Base-by-base conservation (phyloP, 2,113 vertebrate genomes). In the Tragelaphus imberbis region DNA sequence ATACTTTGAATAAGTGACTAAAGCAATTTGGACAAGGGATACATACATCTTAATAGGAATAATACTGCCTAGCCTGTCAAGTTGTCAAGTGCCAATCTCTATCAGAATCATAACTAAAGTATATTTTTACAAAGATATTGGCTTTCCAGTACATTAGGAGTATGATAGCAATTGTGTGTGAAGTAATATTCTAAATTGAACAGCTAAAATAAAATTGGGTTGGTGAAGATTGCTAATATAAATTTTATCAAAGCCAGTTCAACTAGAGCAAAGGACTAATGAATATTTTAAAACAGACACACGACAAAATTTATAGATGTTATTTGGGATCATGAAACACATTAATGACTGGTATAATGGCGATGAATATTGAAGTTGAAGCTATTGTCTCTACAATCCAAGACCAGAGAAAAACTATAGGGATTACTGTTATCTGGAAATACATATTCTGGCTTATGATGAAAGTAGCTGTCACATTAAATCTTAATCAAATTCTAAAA, bases 161-260 rank as follows among this genome's bases (percentile, higher is more conserved):
- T 75, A 71, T 89, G 56, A 86, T 11, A 65, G 85, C 30, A 94
- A 89, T 44, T 94, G 49, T 82, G 15, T 53, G 51, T 88, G 82
- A 97, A 95, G 23, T 71, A 88, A 59, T 56, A 89, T n/a, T 79
- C 33, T 63, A 95, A 97, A 96, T 71, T 71, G 68, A 89, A 96
- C 6, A 90, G 61, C 88, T 89, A 58, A 94, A 97, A 84, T 68
- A 95, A 93, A 97, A 71, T 47, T 58, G 82, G 15, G 7, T 44
- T 63, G 51, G 61, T 13, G 28, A 97, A 59, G 44, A 89, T n/a
- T 6, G 0, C 23, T 94, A 75, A 96, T 82, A 59, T 16, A 82
- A 77, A 61, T 95, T 88, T 88, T 81, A 84, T 77, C 59, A 97
- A 89, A 86, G 44, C 3, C 25, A 90, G 81, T 75, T 97, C 30